phyloP scores from a whole-genome alignment of 2,888 invertebrate species.

The Acleris sparsana region DNA sequence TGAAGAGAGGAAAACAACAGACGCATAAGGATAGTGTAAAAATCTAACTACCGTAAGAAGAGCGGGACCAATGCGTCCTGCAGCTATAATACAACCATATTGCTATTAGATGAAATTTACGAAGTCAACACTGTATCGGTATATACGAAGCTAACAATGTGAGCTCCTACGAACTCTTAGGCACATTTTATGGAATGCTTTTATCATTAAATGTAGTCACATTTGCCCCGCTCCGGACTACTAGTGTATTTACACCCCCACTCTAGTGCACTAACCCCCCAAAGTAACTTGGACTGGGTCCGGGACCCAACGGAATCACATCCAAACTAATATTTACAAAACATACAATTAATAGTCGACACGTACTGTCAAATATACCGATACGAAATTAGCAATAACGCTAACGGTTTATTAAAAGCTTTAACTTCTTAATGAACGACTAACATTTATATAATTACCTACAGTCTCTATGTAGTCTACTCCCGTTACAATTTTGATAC shows the following conservation, averaged over 20 bases:
- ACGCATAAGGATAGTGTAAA: conserved; percentile 60
- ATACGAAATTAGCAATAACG: conserved; percentile 41
- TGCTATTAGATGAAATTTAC: conserved; percentile 43
- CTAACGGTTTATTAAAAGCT: conserved; percentile 61
- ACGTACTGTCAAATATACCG: conserved; percentile 40
- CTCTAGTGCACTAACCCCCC: conserved; percentile 25
- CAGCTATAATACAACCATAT: conserved; percentile 41
- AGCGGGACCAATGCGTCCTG: conserved; percentile 65
- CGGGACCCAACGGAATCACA: conserved; percentile 45
- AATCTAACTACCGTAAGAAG: conserved; percentile 60
- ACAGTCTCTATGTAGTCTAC: conserved; percentile 74
- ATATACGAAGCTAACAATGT: conserved; percentile 63
- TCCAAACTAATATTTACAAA: conserved; percentile 64
- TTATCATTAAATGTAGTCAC: conserved; percentile 51
- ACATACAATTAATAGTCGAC: conserved; percentile 43
- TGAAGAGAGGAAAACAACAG: conserved; percentile 38
- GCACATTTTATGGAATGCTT: conserved; percentile 72
- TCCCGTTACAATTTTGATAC: conserved; percentile 50
- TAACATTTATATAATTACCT: conserved; percentile 77
- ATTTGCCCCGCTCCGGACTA: conserved; percentile 66
- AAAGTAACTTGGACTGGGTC: conserved; percentile 50
- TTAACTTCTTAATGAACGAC: conserved; percentile 62
- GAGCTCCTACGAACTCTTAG: conserved; percentile 67
- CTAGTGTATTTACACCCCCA: conserved; percentile 63
- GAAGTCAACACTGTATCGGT: conserved; percentile 29